Evolutionary conservation across 2,113 vertebrate genomes (phyloP), one percentile per base, ranked within the genome.

Genomic region (Osmerus eperlanus): DNA sequence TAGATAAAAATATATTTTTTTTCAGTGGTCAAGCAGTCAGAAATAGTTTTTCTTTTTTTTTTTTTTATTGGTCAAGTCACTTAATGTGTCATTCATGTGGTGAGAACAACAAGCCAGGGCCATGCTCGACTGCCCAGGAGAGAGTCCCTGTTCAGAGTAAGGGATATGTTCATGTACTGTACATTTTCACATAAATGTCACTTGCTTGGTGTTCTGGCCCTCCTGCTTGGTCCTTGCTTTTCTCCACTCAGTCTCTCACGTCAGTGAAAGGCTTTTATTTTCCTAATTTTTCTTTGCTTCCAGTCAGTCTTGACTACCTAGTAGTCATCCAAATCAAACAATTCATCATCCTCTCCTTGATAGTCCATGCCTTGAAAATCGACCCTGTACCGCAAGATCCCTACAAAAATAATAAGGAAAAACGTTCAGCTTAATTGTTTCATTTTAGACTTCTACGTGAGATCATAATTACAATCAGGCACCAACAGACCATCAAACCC

Each of bases 291-390:
- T 60, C 21, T 19, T 78, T 90, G 81, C 83, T 82, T 79, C 73
- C 80, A 94, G 64, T 41, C 93, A 94, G 64, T 41, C 90, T 93
- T 89, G 94, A 97, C 97, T 98, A 98, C 97, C 95, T 98, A 99
- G 96, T 99, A 99, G 96, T 99, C 97, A 97, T 99, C 96, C 93
- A 99, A 96, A 94, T 99, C 97, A 93, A 98, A 99, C 91, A 98
- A 95, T 93, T 98, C 97, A 75, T 99, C 96, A 28, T 98, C 97
- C 88, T 94, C 95, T 94, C 95, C 96, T 94, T 98, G 96, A 90
- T 98, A 99, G 79, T 99, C 97, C 95, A 99, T 97, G 89, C 96
- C 97, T 91, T 98, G 96, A 94, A 99, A 99, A 91, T 99, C 97
- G 92, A 99, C 97, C 92, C 97, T 94, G 94, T 99, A 99, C 92